phyloP scores from a whole-genome alignment of 2,888 invertebrate genomes.

The Sphaerophoria rueppellii region DNA sequence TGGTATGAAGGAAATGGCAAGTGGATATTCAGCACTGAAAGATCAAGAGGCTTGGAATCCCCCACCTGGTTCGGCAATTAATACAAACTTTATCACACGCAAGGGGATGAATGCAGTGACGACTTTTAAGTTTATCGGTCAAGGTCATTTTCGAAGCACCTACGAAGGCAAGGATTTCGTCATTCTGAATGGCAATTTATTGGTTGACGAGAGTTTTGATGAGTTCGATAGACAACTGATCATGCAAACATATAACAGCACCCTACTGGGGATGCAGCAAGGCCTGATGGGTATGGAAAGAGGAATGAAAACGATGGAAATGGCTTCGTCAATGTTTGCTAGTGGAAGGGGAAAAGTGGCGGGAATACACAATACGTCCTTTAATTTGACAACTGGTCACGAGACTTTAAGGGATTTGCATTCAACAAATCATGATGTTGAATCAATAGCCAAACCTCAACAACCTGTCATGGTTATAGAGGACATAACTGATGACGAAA shows the following conservation, averaged over 20 bases:
- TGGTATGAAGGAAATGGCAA: background rate
- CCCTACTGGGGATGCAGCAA: slow-evolving; percentile 15
- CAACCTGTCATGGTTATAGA: slow-evolving; percentile 4
- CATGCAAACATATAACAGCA: background rate
- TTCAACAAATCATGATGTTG: slow-evolving; percentile 17
- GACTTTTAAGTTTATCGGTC: background rate
- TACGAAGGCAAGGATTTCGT: slow-evolving; percentile 38
- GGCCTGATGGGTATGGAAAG: slow-evolving; percentile 6
- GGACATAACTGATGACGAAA: slow-evolving; percentile 11
- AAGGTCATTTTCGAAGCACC: slow-evolving; percentile 12
- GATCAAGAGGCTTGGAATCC: background rate
- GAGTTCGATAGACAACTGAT: slow-evolving; percentile 32
- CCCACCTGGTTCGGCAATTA: background rate
- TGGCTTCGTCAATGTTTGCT: slow-evolving; percentile 5
- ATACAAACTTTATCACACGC: background rate
- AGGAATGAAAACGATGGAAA: background rate
- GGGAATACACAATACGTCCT: no score
- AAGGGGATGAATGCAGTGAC: slow-evolving; percentile 1
- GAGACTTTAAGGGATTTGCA: slow-evolving; percentile 23
- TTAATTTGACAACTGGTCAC: background rate
- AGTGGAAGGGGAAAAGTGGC: background rate
- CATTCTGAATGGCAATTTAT: slow-evolving; percentile 18
- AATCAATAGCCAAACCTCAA: slow-evolving; percentile 10
- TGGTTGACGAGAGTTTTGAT: background rate
- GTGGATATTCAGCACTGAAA: background rate